Conservation (phyloP, 37 sponge, comb jelly and placozoan species). For the Sycon ciliatum region DNA sequence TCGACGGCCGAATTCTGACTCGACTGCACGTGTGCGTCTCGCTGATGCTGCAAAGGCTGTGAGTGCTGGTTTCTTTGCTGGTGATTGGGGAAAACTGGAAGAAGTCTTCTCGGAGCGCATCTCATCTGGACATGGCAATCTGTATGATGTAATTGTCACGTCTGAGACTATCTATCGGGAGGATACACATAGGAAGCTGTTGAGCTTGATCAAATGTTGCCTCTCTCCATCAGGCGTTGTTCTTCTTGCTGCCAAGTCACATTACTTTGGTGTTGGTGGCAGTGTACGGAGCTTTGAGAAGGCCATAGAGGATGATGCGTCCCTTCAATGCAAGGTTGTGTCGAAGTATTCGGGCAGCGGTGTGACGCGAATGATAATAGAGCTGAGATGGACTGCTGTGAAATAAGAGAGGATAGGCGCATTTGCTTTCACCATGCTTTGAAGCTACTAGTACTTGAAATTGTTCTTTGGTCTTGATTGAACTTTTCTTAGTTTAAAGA, state of each 20-base stretch:
- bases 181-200: conserved; percentile 47
- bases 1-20: no score
- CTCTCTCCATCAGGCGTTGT: conserved; percentile 36
- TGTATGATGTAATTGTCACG: conserved; percentile 75
- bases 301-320: conserved; percentile 43
- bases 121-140: neutral
- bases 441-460: no score
- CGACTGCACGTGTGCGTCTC: no score
- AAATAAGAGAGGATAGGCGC: no score
- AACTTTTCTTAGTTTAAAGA: no score
- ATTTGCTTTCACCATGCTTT: no score
- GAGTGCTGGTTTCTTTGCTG: conserved; percentile 53
- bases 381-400: no score
- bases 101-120: neutral
- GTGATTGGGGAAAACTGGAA: conserved; percentile 50
- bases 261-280: conserved; percentile 94
- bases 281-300: conserved; percentile 49
- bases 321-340: conserved; percentile 28
- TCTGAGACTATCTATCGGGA: conserved; percentile 85
- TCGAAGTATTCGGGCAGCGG: no score
- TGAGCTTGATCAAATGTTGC: conserved; percentile 38
- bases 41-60: no score
- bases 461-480: no score
- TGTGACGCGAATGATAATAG: no score
- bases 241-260: conserved; percentile 69